Conservation (phyloP, 2,797 vertebrate genomes). For the Pangasius djambal region DNA sequence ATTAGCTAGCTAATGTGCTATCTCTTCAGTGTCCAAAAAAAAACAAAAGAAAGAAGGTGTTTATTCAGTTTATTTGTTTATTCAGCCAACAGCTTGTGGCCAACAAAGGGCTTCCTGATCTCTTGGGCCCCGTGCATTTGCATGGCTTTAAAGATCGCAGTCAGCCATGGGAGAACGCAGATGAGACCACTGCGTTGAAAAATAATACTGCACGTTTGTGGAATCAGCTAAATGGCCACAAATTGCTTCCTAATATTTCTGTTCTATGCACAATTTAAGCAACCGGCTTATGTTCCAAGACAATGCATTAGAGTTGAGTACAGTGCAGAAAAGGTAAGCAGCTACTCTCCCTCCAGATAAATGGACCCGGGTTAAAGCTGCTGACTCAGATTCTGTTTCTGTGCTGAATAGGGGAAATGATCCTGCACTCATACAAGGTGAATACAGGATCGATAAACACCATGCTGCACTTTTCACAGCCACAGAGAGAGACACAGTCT, state of each 20-base stretch:
- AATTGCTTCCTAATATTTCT: slow-evolving; percentile 3
- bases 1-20: too few relatives aligned
- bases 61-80: background rate
- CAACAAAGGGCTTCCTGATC: background rate
- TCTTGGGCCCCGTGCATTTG: background rate
- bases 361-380: slow-evolving; percentile 1
- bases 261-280: background rate
- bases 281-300: slow-evolving; percentile 1
- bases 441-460: slow-evolving; percentile 39
- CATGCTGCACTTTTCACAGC: slow-evolving; percentile 11
- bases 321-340: slow-evolving; percentile 1
- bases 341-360: background rate
- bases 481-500: background rate
- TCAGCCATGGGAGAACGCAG: too few relatives aligned
- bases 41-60: background rate
- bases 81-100: background rate
- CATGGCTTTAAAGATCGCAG: background rate
- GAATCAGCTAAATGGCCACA: background rate
- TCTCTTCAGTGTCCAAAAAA: background rate
- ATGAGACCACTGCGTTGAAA: background rate
- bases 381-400: slow-evolving; percentile 30
- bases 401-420: slow-evolving; percentile 12
- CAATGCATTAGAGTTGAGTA: background rate
- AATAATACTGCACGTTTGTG: background rate
- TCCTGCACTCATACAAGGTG: slow-evolving; percentile 29